Base-by-base conservation (phyloP, 2,888 invertebrate genomes). In the Drosophila prostipennis region DNA sequence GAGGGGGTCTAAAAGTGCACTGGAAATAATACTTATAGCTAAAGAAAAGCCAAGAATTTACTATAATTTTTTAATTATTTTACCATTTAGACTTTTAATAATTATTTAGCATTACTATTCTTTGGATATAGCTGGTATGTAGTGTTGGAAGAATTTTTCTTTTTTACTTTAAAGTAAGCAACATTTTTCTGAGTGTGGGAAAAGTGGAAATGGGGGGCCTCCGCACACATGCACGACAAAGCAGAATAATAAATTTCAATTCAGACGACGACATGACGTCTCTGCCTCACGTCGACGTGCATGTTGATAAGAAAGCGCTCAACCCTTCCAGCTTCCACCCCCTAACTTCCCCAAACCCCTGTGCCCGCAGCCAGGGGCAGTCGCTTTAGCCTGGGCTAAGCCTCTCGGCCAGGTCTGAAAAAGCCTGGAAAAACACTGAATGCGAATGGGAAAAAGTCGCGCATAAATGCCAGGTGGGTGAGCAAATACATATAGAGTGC, bases 231-330 rank as follows among this genome's bases (percentile, higher is more conserved):
- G 84, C 87, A 88, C 88, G 84, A 83, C 84, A 84, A 84, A 84
- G 88, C 84, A 83, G 89, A 88, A 84, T 84, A 84, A 84, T 84
- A 88, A 84, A 84, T 84, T 84, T 86, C 84, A 86, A 88, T 88
- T 88, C 84, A 87, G 69, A 67, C 55, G 77, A 75, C 77, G 77
- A 73, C 73, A 79, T 77, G 77, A 68, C 82, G 77, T 84, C 74
- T 83, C 73, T 76, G 76, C 46, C 64, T 51, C 72, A 63, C 51
- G 67, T 70, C 71, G 57, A 76, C 78, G 59, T 60, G 55, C 72
- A 77, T 42, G 77, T 76, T 85, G 82, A 82, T 82, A 87, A 87
- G 87, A 87, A 77, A 74, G 60, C 61, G 60, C 39, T n/a, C 70
- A 68, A 69, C 58, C 70, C 43, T 69, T 54, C 54, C 54, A 51